Base-by-base conservation (phyloP, 2,113 vertebrate genomes). In the Ranitomeya variabilis region DNA sequence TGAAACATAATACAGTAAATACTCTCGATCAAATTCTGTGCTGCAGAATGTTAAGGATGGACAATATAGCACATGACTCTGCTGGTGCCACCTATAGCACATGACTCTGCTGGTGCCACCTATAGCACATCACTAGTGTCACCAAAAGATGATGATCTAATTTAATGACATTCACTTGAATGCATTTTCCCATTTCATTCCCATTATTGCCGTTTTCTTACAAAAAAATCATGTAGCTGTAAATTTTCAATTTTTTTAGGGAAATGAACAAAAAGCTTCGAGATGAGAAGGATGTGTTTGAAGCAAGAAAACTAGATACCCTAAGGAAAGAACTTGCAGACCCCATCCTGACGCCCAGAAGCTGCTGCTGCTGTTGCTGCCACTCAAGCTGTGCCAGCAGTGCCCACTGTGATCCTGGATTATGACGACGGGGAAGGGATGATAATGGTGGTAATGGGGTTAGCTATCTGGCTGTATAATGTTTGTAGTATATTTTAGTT, bases 231-330 rank as follows among this genome's bases (percentile, higher is more conserved):
- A 76, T 51, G 23, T 0, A 62, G 10, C 81, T 69, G 45, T 51
- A 69, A 64, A 55, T 80, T 11, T 90, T 87, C 37, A 45, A 4
- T 89, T 86, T 91, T 91, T 90, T 83, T 92, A 99, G 98, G 94
- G 97, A 99, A 79, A 97, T 99, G 96, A 99, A 99, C 94, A 97
- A 95, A 79, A 94, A 94, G 79, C 93, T 99, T 9, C 95, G 97
- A 21, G 98, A 99, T 51, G 97, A 99, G 88, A 96, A 96, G 91
- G 98, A 99, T 0, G 94, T 95, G 69, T 96, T 95, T 57, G 97
- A 97, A 90, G 92, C 96, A 90, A 96, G 94, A 94, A 97, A 95
- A 95, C 94, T 93, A 95, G 95, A 97, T 94, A 96, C 95, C 96
- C 94, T 95, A 80, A 94, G 91, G 94, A 92, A 91, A 89, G 90